Evolutionary conservation across 1,140 invertebrate genomes (phyloP), one percentile per base, ranked within the genome.

Genomic region (Cotesia vestalis): DNA sequence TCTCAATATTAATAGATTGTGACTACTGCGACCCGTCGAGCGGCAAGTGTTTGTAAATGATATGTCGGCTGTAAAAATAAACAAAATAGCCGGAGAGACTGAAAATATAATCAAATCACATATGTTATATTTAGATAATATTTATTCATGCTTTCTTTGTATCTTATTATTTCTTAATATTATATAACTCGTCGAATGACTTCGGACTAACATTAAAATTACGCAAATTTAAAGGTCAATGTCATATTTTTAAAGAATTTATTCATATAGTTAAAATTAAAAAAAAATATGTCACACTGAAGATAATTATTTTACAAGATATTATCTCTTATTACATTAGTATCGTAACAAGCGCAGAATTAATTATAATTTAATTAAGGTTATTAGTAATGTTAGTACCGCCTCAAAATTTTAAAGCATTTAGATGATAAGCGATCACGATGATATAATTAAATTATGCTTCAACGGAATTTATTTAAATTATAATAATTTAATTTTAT

Each of bases 101-200:
- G 51, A 61, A 12, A 61, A 61, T 27, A 34, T 34, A 61, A 61
- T 34, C 53, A 57, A 61, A 61, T 34, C 53, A 57, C 4, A 8
- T 55, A 55, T n/a, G 53, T 57, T 57, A 57, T 57, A 17, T 57
- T 20, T 14, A 20, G 53, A 57, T 20, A 17, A 12, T 57, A 8
- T 20, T 57, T 57, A 14, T 57, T n/a, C n/a, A 52, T 52, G 51
- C 9, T 52, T 11, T 11, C 9, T 52, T 11, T 9, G n/a, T 60
- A 8, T 60, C 11, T 60, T 60, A 4, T 11, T 27, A 4, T 20
- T 61, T 34, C 8, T 6, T 57, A 14, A 14, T 20, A 57, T 20
- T 20, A 17, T 11, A 20, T 34, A 34, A 20, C 3, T 2, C n/a
- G 9, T 14, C 12, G 12, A 57, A n/a, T 57, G 3, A 6, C 3